Percentiles rank a stretch among this genome's conserved stretches.
Evolutionary conservation across 2,888 invertebrate genomes (phyloP).

Genomic region (Agonopterix heracliana): DNA sequence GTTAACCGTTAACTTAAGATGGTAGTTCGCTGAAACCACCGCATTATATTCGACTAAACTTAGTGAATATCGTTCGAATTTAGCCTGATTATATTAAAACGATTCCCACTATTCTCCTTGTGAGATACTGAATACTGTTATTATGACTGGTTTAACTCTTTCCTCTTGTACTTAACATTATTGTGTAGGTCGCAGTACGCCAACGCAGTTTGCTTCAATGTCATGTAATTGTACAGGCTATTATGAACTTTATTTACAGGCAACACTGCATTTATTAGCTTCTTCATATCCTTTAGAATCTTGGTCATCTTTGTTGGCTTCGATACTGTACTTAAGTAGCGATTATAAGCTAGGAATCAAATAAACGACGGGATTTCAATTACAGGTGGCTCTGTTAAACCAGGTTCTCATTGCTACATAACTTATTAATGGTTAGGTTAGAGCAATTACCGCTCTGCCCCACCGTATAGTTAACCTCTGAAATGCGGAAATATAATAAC

Average conservation of each 20-base stretch:
- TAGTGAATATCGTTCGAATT: constrained; percentile 31
- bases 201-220: constrained; percentile 5
- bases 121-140: constrained; percentile 28
- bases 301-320: no score
- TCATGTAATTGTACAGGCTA: neutral
- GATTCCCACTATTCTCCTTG: constrained; percentile 25
- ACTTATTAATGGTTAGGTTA: constrained; percentile 30
- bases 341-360: constrained; percentile 28
- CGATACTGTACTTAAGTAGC: constrained; percentile 4
- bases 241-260: constrained; percentile 1
- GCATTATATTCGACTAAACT: constrained; percentile 25
- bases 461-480: constrained; percentile 28
- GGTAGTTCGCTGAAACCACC: constrained; percentile 41
- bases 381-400: constrained; percentile 31
- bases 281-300: no score
- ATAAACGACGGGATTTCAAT: constrained; percentile 35
- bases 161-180: constrained; percentile 14
- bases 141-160: constrained; percentile 21
- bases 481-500: neutral
- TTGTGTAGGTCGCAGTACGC: constrained; percentile 13
- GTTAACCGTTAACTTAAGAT: constrained; percentile 45
- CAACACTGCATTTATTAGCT: no score
- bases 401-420: constrained; percentile 27
- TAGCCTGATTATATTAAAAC: constrained; percentile 38
- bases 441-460: constrained; percentile 18